phyloP scores from a whole-genome alignment of 2,797 vertebrate species.

The Naso thynnoides region DNA sequence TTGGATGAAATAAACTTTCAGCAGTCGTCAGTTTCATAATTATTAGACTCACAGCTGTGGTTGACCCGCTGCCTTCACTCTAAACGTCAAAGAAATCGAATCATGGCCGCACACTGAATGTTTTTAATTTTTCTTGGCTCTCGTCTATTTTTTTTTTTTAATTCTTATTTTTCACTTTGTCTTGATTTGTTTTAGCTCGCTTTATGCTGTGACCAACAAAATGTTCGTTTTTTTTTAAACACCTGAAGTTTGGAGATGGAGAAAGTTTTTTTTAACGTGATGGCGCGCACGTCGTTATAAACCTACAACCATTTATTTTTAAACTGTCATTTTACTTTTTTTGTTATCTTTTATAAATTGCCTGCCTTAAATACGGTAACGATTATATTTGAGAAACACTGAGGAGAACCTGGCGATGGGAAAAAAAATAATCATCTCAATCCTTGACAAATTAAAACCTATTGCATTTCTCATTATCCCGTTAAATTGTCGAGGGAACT shows the following conservation, averaged over 20 bases:
- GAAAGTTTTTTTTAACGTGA: too few relatives aligned
- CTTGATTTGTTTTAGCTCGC: not conserved
- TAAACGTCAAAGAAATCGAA: not conserved
- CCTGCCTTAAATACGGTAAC: not conserved
- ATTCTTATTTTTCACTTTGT: not conserved
- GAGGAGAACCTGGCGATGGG: constrained; percentile 33
- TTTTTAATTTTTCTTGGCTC: not conserved
- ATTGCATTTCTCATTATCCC: constrained; percentile 78
- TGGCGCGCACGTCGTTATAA: too few relatives aligned
- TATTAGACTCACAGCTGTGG: not conserved
- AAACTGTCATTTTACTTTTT: not conserved
- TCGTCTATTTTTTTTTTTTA: not conserved
- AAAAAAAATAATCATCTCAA: constrained; percentile 60
- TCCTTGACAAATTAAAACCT: constrained; percentile 70
- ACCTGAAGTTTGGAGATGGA: not conserved
- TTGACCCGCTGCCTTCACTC: not conserved
- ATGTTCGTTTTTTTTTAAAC: not conserved
- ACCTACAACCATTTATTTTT: not conserved
- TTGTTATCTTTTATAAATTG: not conserved
- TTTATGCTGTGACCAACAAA: not conserved
- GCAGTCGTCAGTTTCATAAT: not conserved
- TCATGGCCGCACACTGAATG: too few relatives aligned
- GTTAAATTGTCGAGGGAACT: constrained; percentile 77
- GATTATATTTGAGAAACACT: constrained; percentile 16
- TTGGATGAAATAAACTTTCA: constrained; percentile 3